These are phyloP conservation scores for Drosophila algonquin DNA, from an alignment of 2,888 invertebrate species.

Conservation along the genomic window DNA sequence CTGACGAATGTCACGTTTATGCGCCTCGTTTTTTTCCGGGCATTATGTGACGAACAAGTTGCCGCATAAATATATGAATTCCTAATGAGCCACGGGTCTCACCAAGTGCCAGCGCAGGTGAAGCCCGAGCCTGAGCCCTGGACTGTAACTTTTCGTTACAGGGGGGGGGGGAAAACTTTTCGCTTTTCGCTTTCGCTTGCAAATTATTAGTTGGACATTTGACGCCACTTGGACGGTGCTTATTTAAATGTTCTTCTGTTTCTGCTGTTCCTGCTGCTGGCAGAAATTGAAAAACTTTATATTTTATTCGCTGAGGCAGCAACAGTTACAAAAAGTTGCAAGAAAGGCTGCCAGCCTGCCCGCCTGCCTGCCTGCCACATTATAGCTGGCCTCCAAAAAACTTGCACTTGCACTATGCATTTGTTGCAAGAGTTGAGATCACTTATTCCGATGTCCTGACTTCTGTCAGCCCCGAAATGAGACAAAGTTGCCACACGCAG, in stretches of 20 bases:
- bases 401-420: neutral
- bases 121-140: neutral
- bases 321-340: constrained; percentile 15
- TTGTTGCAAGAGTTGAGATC: neutral
- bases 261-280: constrained; percentile 14
- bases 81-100: constrained; percentile 45
- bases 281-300: constrained; percentile 61
- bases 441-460: constrained; percentile 1
- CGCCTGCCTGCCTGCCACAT: neutral
- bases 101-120: neutral
- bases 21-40: constrained; percentile 36
- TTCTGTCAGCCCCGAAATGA: neutral
- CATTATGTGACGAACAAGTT: constrained; percentile 55
- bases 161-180: constrained; percentile 23
- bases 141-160: constrained; percentile 17
- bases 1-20: constrained; percentile 56
- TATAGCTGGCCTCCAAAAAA: constrained; percentile 5
- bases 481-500: neutral
- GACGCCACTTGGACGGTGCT: constrained; percentile 53
- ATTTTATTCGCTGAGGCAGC: constrained; percentile 44
- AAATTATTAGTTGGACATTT: constrained; percentile 72
- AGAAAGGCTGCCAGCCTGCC: neutral
- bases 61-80: constrained; percentile 72
- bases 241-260: constrained; percentile 33
- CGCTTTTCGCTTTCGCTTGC: constrained; percentile 47